Evolutionary conservation across 2,797 vertebrate genomes (phyloP).

Genomic region (Sebastes kiyomatsui): DNA sequence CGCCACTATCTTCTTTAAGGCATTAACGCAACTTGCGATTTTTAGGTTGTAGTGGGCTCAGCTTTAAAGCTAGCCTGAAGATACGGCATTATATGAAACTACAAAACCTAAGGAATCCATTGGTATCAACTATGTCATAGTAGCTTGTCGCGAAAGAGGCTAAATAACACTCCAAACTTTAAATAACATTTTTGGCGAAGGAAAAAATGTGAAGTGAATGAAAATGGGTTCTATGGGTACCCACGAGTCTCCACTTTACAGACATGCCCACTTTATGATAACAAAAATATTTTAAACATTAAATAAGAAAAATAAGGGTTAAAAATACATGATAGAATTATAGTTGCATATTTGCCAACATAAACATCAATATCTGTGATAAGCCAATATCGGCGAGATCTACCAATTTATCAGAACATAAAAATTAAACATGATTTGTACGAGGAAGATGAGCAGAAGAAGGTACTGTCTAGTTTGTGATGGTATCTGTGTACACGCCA

Average conservation of each 20-base stretch:
- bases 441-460: not conserved
- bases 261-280: too few relatives aligned
- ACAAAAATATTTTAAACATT: not conserved
- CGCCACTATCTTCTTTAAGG: too few relatives aligned
- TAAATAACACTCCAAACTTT: too few relatives aligned
- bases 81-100: too few relatives aligned
- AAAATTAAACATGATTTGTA: not conserved
- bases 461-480: not conserved
- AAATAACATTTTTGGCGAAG: accelerated
- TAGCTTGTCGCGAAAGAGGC: accelerated
- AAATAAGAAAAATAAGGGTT: not conserved
- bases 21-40: accelerated
- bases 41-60: accelerated
- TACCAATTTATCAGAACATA: not conserved
- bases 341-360: not conserved
- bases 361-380: not conserved
- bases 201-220: too few relatives aligned
- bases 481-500: not conserved
- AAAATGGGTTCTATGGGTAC: too few relatives aligned
- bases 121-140: too few relatives aligned
- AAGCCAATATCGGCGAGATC: not conserved
- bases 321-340: not conserved
- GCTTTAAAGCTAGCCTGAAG: too few relatives aligned
- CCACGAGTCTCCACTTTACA: accelerated
- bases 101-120: accelerated